A percentile compares a stretch with the other conserved stretches of the same genome.
Evolutionary conservation across 1,140 invertebrate species (phyloP).

Genomic region (Heliconius melpomene): DNA sequence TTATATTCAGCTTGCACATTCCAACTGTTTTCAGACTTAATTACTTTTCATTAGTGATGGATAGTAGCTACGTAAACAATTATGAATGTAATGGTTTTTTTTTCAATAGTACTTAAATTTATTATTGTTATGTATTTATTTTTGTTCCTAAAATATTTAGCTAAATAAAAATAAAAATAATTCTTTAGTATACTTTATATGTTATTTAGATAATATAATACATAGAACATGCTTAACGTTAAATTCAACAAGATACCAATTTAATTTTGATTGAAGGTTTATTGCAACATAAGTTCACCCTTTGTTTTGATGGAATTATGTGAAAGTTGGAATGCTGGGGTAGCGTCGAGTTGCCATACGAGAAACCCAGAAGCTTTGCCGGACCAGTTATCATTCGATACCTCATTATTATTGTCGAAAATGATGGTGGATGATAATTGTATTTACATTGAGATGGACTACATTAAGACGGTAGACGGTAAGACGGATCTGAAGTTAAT

Average conservation of each 20-base stretch:
- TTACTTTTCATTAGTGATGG: too few relatives aligned
- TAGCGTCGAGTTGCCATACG: slow-evolving; percentile 55
- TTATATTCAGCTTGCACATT: too few relatives aligned
- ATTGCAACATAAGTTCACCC: slow-evolving; percentile 60
- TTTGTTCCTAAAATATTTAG: too few relatives aligned
- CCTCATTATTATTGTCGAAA: slow-evolving; percentile 53
- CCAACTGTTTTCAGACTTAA: too few relatives aligned
- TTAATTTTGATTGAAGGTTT: slow-evolving; percentile 45
- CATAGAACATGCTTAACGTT: too few relatives aligned
- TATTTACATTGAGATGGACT: slow-evolving; percentile 63
- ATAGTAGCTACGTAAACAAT: too few relatives aligned
- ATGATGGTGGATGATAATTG: slow-evolving; percentile 55
- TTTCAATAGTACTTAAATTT: too few relatives aligned
- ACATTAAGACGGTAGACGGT: slow-evolving; percentile 60
- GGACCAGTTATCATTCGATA: slow-evolving; percentile 65
- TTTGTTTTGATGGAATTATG: slow-evolving; percentile 74
- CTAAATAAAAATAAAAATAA: too few relatives aligned
- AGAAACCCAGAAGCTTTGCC: slow-evolving; percentile 51
- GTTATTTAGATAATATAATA: too few relatives aligned
- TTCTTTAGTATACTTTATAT: too few relatives aligned
- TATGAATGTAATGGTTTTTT: too few relatives aligned
- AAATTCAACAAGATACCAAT: background rate
- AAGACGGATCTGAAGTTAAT: slow-evolving; percentile 17
- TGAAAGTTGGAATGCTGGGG: slow-evolving; percentile 66
- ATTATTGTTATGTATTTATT: too few relatives aligned